Percentiles rank a stretch among this genome's conserved stretches.
Conservation (phyloP, 2,888 invertebrate genomes). For the Masnerella sp. region DNA sequence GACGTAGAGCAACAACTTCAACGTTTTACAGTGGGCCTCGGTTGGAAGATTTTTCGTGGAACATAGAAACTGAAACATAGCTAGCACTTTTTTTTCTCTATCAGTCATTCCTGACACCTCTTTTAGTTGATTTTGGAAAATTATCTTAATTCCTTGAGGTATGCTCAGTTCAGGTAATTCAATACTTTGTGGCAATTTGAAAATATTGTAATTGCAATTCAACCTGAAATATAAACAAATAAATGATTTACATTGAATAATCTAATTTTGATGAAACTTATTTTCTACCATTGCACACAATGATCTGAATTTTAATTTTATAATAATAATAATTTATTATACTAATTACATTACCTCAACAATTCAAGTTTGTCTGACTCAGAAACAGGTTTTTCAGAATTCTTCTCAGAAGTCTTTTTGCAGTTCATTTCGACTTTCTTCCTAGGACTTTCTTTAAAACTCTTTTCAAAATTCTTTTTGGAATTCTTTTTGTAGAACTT, state of each 20-base stretch:
- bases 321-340: too few relatives aligned
- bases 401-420: too few relatives aligned
- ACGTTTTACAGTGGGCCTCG: conserved; percentile 9
- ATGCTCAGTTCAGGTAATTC: not conserved
- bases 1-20: conserved; percentile 25
- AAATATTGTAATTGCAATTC: conserved; percentile 19
- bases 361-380: too few relatives aligned
- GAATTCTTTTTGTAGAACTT: too few relatives aligned
- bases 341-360: too few relatives aligned
- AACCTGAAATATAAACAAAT: conserved; percentile 7
- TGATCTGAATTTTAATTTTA: not conserved
- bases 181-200: conserved; percentile 12
- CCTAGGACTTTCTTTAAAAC: too few relatives aligned
- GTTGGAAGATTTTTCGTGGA: conserved; percentile 1
- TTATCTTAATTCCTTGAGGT: not conserved
- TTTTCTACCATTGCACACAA: too few relatives aligned
- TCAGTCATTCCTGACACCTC: not conserved
- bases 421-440: too few relatives aligned
- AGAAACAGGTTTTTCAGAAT: too few relatives aligned
- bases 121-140: conserved; percentile 4
- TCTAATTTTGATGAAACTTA: too few relatives aligned
- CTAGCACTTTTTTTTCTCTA: conserved; percentile 1
- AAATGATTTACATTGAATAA: too few relatives aligned
- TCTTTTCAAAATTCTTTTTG: too few relatives aligned
- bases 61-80: conserved; percentile 4